These are phyloP conservation scores for Cavia porcellus DNA, from an alignment of 2,113 vertebrate species.

Conservation along the genomic window DNA sequence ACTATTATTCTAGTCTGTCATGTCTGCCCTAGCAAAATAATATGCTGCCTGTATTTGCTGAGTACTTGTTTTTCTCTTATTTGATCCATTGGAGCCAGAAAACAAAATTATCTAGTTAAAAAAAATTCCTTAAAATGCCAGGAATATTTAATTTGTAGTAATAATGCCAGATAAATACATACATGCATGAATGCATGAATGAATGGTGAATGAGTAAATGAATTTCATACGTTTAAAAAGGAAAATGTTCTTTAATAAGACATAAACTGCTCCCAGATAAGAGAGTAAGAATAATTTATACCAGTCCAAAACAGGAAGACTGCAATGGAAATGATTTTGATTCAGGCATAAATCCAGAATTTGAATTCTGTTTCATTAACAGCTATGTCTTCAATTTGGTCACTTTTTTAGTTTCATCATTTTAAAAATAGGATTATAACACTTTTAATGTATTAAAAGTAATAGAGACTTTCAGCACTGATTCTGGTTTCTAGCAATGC, in stretches of 20 bases:
- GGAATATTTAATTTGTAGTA: background rate
- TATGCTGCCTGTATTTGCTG: background rate
- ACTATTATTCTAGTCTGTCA: background rate
- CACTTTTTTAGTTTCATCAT: slow-evolving; percentile 9
- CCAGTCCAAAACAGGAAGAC: background rate
- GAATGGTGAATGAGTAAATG: background rate
- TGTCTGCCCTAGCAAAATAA: background rate
- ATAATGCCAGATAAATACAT: background rate
- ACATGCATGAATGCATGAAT: background rate
- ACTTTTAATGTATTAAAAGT: background rate
- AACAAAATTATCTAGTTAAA: background rate
- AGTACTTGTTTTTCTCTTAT: background rate
- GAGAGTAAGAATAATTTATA: background rate
- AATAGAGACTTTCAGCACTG: background rate
- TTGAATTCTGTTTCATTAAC: slow-evolving; percentile 43
- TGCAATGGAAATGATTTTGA: background rate
- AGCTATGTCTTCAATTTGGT: background rate
- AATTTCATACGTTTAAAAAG: background rate
- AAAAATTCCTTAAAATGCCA: background rate
- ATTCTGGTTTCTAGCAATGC: slow-evolving; percentile 55
- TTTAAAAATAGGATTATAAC: slow-evolving; percentile 1
- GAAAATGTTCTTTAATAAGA: slow-evolving; percentile 32
- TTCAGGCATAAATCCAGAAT: slow-evolving; percentile 8
- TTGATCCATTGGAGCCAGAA: background rate
- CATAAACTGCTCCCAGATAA: background rate